Evolutionary conservation across 1,140 invertebrate species (phyloP), one percentile per base, ranked within the genome.

Genomic region (Diabrotica undecimpunctata): DNA sequence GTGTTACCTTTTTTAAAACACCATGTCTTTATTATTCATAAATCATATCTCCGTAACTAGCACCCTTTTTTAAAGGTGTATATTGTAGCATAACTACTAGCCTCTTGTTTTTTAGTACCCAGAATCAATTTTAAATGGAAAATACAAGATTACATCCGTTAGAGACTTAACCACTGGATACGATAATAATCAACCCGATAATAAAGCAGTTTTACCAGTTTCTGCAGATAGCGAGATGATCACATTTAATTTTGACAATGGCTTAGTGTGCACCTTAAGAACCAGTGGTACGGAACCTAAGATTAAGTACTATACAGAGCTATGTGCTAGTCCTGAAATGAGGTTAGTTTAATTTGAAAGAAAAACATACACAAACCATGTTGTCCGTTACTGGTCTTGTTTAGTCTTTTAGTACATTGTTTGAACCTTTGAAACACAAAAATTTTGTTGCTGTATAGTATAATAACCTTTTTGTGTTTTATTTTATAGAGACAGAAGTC

Each of bases 241-340:
- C n/a, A 97, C 95, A 2, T 97, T 99, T 78, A 87, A 86, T 11
- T 97, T 98, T 79, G 83, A 85, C 55, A 96, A 95, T 81, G 95
- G 94, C 4, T 85, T 93, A 66, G 87, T 92, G 7, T 84, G 90
- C 0, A 98, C 95, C 0, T 79, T 99, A 7, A 86, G 98, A 68
- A 97, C 96, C 0, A 98, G 95, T 82, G 98, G 98, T 13, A 99
- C 98, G 0, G 98, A 99, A 80, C 97, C 97, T 12, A 99, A 99
- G 82, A 86, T 98, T 63, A 98, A 98, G 82, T 98, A 97, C 79
- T 99, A 99, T 80, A 92, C 93, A 0, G 97, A 99, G 81, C 83
- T 96, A 53, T 89, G 90, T 71, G 88, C 88, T 70, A 76, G 82
- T 12, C 87, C 89, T 0, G 81, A 83, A 51, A 78, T 88, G 69